Evolutionary conservation across 1,140 invertebrate species (phyloP).

Genomic region (Drosophila setifemur): DNA sequence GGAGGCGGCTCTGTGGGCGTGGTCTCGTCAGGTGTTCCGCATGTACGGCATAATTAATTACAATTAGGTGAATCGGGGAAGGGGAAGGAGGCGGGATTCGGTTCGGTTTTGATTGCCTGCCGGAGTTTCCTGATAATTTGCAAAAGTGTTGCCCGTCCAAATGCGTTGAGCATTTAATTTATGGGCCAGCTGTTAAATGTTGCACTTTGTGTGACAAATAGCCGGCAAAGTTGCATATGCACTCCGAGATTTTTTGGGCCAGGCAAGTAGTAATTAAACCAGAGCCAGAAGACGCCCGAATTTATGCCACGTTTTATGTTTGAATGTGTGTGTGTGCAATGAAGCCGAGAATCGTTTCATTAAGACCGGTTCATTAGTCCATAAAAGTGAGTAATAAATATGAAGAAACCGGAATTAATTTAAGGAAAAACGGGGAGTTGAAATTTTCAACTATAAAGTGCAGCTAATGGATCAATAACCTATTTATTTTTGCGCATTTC

Average conservation of each 20-base stretch:
- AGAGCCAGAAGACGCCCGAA: not conserved
- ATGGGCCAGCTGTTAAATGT: constrained; percentile 73
- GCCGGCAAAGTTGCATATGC: constrained; percentile 61
- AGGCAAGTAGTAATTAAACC: constrained; percentile 59
- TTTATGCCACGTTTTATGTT: constrained; percentile 15
- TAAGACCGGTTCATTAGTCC: not conserved
- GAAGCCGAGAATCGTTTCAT: not conserved
- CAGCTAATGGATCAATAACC: not conserved
- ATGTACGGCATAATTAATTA: constrained; percentile 69
- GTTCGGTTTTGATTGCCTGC: constrained; percentile 23
- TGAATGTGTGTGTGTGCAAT: not conserved
- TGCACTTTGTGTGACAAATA: constrained; percentile 75
- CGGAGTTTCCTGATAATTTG: constrained; percentile 64
- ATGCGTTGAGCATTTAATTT: constrained; percentile 65
- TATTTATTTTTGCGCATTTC: not conserved
- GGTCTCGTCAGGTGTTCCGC: constrained; percentile 51
- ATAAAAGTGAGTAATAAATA: not conserved
- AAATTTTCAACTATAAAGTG: not conserved
- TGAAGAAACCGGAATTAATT: not conserved
- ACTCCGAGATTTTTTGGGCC: constrained; percentile 58
- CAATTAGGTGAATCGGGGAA: constrained; percentile 54
- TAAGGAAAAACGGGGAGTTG: not conserved
- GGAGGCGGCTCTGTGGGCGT: no score
- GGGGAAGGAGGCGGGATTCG: not conserved
- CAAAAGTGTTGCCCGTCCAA: constrained; percentile 60